phyloP scores from a whole-genome alignment of 2,888 invertebrate genomes.

The Disparrhopalites patrizii region DNA sequence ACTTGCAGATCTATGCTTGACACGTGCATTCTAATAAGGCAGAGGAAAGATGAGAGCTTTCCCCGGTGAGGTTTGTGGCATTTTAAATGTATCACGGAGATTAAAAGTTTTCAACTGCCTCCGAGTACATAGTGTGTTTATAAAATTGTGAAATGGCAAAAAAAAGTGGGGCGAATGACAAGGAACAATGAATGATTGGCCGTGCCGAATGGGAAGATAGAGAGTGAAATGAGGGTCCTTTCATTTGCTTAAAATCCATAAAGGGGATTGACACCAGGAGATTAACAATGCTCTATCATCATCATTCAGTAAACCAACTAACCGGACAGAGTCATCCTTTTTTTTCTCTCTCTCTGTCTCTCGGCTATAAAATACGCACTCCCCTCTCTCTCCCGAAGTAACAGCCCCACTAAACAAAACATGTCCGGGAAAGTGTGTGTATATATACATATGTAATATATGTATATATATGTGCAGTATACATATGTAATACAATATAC shows the following conservation, averaged over 20 bases:
- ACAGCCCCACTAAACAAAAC: no score
- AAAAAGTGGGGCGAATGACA: not conserved
- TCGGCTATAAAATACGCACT: no score
- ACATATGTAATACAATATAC: no score
- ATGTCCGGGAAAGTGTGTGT: no score
- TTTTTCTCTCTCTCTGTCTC: not conserved
- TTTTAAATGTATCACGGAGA: no score
- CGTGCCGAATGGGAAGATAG: slow-evolving; percentile 33
- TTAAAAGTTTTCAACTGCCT: slow-evolving; percentile 8
- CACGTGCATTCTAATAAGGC: not conserved
- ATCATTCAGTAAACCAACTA: slow-evolving; percentile 13
- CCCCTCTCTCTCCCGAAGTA: no score
- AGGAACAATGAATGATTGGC: slow-evolving; percentile 33
- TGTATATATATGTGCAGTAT: no score
- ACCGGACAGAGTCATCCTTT: not conserved
- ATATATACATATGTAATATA: no score
- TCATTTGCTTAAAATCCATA: slow-evolving; percentile 31
- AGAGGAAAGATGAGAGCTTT: not conserved
- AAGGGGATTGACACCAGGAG: slow-evolving; percentile 32
- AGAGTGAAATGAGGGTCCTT: slow-evolving; percentile 30
- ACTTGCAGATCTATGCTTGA: no score
- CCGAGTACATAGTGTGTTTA: not conserved
- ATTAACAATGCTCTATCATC: slow-evolving; percentile 26
- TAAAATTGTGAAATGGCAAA: slow-evolving; percentile 3
- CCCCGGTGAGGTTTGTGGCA: no score